These are phyloP conservation scores for Drosophila guanche DNA, from an alignment of 1,140 invertebrate genomes.

Conservation along the genomic window DNA sequence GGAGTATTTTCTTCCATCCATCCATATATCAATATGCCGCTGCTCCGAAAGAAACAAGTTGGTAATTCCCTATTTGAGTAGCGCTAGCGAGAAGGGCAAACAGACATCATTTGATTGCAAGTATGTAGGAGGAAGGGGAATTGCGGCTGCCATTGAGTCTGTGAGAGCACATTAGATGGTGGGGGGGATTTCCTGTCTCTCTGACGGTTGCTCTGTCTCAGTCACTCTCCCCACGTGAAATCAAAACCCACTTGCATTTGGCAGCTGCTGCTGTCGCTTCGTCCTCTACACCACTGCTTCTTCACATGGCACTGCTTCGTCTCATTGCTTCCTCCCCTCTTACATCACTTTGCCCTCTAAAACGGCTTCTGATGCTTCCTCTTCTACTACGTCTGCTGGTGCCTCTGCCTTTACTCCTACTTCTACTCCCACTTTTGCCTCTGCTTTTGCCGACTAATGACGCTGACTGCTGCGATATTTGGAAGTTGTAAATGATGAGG, in stretches of 20 bases:
- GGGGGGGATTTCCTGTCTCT: neutral
- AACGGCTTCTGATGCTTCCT: no score
- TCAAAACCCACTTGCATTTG: slow-evolving; percentile 53
- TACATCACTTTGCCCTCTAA: no score
- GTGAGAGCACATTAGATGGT: neutral
- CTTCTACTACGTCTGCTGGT: no score
- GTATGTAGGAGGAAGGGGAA: slow-evolving; percentile 15
- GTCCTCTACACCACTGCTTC: neutral
- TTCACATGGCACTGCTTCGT: no score
- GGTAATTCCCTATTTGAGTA: slow-evolving; percentile 60
- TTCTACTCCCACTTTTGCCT: no score
- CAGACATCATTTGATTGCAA: slow-evolving; percentile 53
- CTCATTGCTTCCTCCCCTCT: no score
- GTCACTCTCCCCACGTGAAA: slow-evolving; percentile 37
- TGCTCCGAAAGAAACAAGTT: slow-evolving; percentile 14
- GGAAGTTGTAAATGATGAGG: slow-evolving; percentile 31
- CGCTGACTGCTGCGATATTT: slow-evolving; percentile 22
- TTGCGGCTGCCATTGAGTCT: neutral
- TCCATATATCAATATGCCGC: slow-evolving; percentile 39
- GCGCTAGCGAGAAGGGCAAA: slow-evolving; percentile 44
- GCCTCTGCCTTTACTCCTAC: no score
- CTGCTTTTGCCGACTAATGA: slow-evolving; percentile 33
- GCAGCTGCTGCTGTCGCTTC: slow-evolving; percentile 34
- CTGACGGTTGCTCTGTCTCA: neutral
- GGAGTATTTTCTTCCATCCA: slow-evolving; percentile 19